These are phyloP conservation scores for Scaptodrosophila latifasciaeformis DNA, from an alignment of 2,888 invertebrate genomes.

Conservation along the genomic window DNA sequence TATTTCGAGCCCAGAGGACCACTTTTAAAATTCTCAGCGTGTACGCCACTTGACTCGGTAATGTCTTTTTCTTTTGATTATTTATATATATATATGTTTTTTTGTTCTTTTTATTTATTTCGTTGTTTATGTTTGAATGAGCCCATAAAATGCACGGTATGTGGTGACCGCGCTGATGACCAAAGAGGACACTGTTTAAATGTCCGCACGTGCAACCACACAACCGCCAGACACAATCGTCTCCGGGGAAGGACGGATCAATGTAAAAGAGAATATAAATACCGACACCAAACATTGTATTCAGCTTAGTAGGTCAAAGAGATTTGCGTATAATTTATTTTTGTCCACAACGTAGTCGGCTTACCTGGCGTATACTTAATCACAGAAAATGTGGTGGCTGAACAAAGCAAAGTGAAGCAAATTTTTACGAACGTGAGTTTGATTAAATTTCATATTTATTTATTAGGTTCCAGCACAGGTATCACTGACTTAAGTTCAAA, in stretches of 20 bases:
- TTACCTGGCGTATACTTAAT: conserved; percentile 59
- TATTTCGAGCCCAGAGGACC: no score
- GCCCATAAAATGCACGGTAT: conserved; percentile 51
- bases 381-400: conserved; percentile 34
- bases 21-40: no score
- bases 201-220: conserved; percentile 24
- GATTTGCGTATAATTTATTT: conserved; percentile 24
- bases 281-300: conserved; percentile 8
- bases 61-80: neutral
- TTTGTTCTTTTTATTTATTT: neutral
- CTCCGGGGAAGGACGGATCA: no score
- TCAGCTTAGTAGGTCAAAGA: conserved; percentile 43
- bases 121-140: conserved; percentile 50
- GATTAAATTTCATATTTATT: conserved; percentile 36
- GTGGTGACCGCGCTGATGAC: conserved; percentile 18
- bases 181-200: conserved; percentile 12
- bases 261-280: no score
- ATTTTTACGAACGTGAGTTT: conserved; percentile 11
- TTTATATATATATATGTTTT: no score
- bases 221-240: conserved; percentile 10
- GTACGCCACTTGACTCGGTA: neutral
- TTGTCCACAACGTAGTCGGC: conserved; percentile 27
- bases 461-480: neutral
- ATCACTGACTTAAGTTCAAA: neutral
- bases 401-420: no score